A percentile compares a stretch with the other conserved stretches of the same genome.
Conservation (phyloP, 2,113 vertebrate species). For the Gavialis gangeticus region DNA sequence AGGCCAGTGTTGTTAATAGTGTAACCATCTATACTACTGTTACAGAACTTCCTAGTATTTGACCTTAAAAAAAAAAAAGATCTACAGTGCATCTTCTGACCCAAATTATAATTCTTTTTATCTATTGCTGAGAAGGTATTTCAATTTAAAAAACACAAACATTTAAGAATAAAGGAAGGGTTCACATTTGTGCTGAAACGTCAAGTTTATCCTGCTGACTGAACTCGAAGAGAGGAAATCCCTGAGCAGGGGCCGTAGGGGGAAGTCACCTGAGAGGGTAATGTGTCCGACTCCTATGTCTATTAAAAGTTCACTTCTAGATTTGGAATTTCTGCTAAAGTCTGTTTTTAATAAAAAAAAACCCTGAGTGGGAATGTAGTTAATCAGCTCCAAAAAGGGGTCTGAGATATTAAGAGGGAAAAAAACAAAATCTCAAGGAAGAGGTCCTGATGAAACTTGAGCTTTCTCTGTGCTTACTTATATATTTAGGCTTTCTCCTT, state of each 20-base stretch:
- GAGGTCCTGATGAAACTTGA: slow-evolving; percentile 56
- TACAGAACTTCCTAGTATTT: slow-evolving; percentile 42
- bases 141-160: slow-evolving; percentile 54
- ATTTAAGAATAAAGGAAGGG: slow-evolving; percentile 35
- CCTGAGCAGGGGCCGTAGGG: slow-evolving; percentile 51
- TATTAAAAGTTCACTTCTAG: slow-evolving; percentile 66
- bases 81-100: slow-evolving; percentile 66
- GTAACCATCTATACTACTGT: not conserved
- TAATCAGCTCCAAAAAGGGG: slow-evolving; percentile 79
- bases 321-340: slow-evolving; percentile 76
- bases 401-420: slow-evolving; percentile 72
- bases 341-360: slow-evolving; percentile 82
- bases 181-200: slow-evolving; percentile 66
- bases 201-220: slow-evolving; percentile 61
- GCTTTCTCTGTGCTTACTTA: slow-evolving; percentile 46
- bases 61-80: slow-evolving; percentile 53
- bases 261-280: slow-evolving; percentile 71
- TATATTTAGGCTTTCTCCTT: slow-evolving; percentile 41
- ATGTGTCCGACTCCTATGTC: slow-evolving; percentile 33
- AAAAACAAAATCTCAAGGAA: slow-evolving; percentile 25
- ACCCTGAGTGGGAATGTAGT: slow-evolving; percentile 75
- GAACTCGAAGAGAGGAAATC: slow-evolving; percentile 50
- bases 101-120: slow-evolving; percentile 50
- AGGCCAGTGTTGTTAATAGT: not conserved
- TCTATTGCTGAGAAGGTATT: slow-evolving; percentile 42